These are phyloP conservation scores for Blera fallax DNA, from an alignment of 2,888 invertebrate species.

Conservation along the genomic window DNA sequence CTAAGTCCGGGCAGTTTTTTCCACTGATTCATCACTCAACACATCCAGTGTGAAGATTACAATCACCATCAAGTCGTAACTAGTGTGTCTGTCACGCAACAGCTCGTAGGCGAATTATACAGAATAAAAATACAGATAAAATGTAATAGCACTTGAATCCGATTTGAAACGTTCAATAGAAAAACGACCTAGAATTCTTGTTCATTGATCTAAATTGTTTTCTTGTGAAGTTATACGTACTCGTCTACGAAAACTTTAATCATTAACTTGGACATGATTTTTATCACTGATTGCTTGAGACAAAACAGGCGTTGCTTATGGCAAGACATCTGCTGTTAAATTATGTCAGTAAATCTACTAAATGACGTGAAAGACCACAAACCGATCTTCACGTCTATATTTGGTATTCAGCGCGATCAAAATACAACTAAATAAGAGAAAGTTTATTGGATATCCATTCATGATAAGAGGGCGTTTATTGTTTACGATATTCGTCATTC, in stretches of 20 bases:
- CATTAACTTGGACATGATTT: background rate
- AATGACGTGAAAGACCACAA: background rate
- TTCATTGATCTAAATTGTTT: background rate
- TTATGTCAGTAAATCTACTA: background rate
- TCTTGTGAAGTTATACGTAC: too few relatives aligned
- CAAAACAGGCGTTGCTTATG: conserved; percentile 2
- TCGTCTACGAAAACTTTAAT: too few relatives aligned
- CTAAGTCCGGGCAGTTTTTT: conserved; percentile 6
- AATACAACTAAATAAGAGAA: background rate
- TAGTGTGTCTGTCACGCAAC: background rate
- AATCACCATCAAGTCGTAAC: background rate
- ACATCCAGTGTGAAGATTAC: background rate
- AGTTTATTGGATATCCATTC: background rate
- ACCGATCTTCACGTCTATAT: background rate
- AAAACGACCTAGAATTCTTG: background rate
- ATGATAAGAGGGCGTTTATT: background rate
- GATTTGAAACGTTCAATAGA: background rate
- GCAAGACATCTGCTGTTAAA: background rate
- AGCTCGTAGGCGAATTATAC: background rate
- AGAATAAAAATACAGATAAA: background rate
- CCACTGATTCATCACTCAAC: conserved; percentile 3
- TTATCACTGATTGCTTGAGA: background rate
- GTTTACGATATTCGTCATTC: conserved; percentile 2
- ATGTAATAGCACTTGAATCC: background rate
- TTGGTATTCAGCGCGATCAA: background rate